Evolutionary conservation across 2,888 invertebrate genomes (phyloP).

Genomic region (Sinopyrophorus schimmeli): DNA sequence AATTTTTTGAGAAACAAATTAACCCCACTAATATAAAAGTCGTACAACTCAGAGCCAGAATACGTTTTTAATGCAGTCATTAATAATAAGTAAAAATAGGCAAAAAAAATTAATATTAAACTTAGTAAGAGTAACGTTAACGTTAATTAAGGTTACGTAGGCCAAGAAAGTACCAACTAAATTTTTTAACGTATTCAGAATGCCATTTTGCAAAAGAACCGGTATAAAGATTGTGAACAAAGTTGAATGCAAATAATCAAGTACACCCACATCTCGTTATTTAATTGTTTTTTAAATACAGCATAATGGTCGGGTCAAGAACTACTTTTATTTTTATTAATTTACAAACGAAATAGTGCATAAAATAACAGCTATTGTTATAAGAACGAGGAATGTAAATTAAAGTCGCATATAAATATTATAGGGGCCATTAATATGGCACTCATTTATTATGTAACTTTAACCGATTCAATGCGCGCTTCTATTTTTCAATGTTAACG

Average conservation of each 20-base stretch:
- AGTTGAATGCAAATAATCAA: slow-evolving; percentile 10
- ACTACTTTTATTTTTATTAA: slow-evolving; percentile 19
- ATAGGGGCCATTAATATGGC: not conserved
- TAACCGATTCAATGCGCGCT: not conserved
- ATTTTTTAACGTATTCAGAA: too few relatives aligned
- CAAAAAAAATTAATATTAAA: too few relatives aligned
- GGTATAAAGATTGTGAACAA: too few relatives aligned
- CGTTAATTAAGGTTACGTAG: too few relatives aligned
- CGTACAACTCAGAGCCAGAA: too few relatives aligned
- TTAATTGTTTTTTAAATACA: slow-evolving; percentile 23
- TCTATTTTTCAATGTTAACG: not conserved
- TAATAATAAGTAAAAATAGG: too few relatives aligned
- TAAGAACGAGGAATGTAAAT: slow-evolving; percentile 17
- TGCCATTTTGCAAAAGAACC: too few relatives aligned
- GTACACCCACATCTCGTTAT: slow-evolving; percentile 18
- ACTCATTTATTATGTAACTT: slow-evolving; percentile 1
- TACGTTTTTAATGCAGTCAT: too few relatives aligned
- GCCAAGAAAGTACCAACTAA: too few relatives aligned
- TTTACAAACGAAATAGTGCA: slow-evolving; percentile 20
- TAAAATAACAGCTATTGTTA: slow-evolving; percentile 21
- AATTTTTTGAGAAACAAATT: too few relatives aligned
- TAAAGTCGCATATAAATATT: slow-evolving; percentile 3
- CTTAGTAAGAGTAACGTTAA: too few relatives aligned
- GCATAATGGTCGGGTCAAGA: slow-evolving; percentile 16
- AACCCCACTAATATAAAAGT: too few relatives aligned